Percentiles rank a stretch among this genome's conserved stretches.
Evolutionary conservation across 2,113 vertebrate genomes (phyloP).

Genomic region (Sisor rabdophorus): DNA sequence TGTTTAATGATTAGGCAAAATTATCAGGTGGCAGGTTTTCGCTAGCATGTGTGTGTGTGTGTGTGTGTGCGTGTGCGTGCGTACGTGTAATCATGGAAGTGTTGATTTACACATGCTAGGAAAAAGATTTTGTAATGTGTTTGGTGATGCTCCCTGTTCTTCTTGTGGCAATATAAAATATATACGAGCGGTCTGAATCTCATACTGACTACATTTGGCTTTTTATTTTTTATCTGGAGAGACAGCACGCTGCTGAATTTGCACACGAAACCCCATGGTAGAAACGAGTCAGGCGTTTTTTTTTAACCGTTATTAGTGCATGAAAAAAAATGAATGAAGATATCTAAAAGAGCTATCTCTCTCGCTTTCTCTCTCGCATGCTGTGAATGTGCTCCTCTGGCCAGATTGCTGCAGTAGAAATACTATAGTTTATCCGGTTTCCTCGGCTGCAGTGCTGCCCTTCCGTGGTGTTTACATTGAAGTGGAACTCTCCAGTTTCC

Average conservation of each 20-base stretch:
- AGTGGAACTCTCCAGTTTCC: conserved; percentile 64
- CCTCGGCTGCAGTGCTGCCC: conserved; percentile 56
- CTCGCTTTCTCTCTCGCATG: conserved; percentile 21
- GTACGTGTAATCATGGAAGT: conserved; percentile 2
- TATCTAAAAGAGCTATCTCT: conserved; percentile 51
- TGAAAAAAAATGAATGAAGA: conserved; percentile 54
- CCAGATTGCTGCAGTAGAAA: conserved; percentile 37
- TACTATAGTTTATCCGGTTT: conserved; percentile 51
- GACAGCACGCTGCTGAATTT: conserved; percentile 40
- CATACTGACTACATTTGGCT: conserved; percentile 53
- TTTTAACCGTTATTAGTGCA: conserved; percentile 60
- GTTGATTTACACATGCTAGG: conserved; percentile 35
- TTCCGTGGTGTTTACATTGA: conserved; percentile 68
- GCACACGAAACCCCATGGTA: conserved; percentile 45
- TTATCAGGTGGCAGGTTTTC: conserved; percentile 54
- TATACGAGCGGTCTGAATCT: neutral
- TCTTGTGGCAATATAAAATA: neutral
- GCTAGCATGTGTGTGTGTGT: conserved; percentile 4
- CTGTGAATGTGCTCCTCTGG: conserved; percentile 52
- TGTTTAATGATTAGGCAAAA: conserved; percentile 57
- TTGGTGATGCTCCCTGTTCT: conserved; percentile 24
- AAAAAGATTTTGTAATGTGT: conserved; percentile 53
- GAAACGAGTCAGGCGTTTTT: conserved; percentile 43
- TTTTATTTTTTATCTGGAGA: conserved; percentile 42
- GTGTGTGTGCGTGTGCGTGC: conserved; percentile 22